Evolutionary conservation across 2,113 vertebrate genomes (phyloP).

Genomic region (Cynocephalus volans): DNA sequence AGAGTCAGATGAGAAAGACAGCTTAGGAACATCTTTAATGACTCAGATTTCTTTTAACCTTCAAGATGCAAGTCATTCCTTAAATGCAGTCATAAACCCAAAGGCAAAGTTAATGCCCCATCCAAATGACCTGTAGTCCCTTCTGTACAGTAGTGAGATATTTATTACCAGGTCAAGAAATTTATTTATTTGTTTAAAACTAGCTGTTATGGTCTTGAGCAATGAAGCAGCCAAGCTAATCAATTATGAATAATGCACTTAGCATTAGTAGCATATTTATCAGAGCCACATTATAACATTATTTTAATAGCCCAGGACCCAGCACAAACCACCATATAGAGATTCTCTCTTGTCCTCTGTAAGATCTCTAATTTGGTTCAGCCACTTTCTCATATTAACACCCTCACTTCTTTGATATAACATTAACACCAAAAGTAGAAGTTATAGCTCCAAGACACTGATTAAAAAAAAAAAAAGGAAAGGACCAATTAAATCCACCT

Average conservation of each 20-base stretch:
- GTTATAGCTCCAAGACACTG: slow-evolving; percentile 61
- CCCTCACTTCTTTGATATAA: slow-evolving; percentile 46
- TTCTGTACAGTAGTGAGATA: slow-evolving; percentile 46
- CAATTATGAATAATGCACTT: slow-evolving; percentile 78
- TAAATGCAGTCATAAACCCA: slow-evolving; percentile 62
- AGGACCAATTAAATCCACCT: slow-evolving; percentile 42
- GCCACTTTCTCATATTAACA: slow-evolving; percentile 12
- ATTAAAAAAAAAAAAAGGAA: not conserved
- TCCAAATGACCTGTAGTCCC: not conserved
- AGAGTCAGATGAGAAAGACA: slow-evolving; percentile 25
- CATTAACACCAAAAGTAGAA: slow-evolving; percentile 49
- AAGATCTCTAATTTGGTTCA: slow-evolving; percentile 60
- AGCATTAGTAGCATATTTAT: slow-evolving; percentile 70
- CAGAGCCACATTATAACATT: slow-evolving; percentile 57
- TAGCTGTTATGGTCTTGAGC: slow-evolving; percentile 38
- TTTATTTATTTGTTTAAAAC: slow-evolving; percentile 76
- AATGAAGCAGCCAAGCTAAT: slow-evolving; percentile 70
- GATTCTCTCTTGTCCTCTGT: slow-evolving; percentile 7
- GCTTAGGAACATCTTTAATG: slow-evolving; percentile 63
- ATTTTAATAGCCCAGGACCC: slow-evolving; percentile 69
- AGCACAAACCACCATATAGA: slow-evolving; percentile 67
- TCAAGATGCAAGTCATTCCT: slow-evolving; percentile 68
- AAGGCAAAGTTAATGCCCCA: slow-evolving; percentile 38
- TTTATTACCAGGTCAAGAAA: slow-evolving; percentile 72
- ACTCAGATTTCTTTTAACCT: slow-evolving; percentile 73